Percentiles rank a stretch among this genome's conserved stretches.
These are phyloP conservation scores for Dicrostonyx torquatus DNA, from an alignment of 2,797 vertebrate species.

Conservation along the genomic window DNA sequence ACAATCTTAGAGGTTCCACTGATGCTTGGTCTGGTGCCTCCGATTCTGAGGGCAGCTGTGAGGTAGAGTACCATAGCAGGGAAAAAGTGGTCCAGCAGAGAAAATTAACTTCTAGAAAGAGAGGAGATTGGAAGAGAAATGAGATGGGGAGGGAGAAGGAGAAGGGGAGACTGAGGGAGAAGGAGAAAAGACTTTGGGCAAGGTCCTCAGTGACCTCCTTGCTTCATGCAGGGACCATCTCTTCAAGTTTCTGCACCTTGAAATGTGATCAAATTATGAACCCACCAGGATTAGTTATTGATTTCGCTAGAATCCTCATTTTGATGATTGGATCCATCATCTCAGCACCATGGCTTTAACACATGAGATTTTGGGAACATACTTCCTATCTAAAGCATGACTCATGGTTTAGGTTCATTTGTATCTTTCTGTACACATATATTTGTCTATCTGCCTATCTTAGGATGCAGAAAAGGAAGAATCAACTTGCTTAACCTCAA, in stretches of 20 bases:
- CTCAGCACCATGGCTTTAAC: not conserved
- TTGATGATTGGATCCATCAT: not conserved
- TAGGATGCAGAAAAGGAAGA: conserved; percentile 25
- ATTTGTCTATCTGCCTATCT: not conserved
- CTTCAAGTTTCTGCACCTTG: not conserved
- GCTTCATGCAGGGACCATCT: not conserved
- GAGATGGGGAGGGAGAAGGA: no score
- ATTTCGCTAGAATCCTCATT: not conserved
- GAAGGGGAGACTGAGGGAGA: not conserved
- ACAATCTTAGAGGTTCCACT: not conserved
- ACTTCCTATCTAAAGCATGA: not conserved
- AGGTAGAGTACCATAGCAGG: not conserved
- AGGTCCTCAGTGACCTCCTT: not conserved
- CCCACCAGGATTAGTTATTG: not conserved
- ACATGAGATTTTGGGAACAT: not conserved
- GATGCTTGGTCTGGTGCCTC: not conserved
- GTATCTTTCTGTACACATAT: not conserved
- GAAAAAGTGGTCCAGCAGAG: not conserved
- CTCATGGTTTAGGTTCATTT: not conserved
- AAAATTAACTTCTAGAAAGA: not conserved
- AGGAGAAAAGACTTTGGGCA: not conserved
- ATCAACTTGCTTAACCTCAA: not conserved
- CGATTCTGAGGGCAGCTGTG: not conserved
- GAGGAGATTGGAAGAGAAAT: not conserved
- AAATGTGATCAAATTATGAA: not conserved